Base-by-base conservation (phyloP, 2,113 vertebrate species). In the Pyrgilauda ruficollis region DNA sequence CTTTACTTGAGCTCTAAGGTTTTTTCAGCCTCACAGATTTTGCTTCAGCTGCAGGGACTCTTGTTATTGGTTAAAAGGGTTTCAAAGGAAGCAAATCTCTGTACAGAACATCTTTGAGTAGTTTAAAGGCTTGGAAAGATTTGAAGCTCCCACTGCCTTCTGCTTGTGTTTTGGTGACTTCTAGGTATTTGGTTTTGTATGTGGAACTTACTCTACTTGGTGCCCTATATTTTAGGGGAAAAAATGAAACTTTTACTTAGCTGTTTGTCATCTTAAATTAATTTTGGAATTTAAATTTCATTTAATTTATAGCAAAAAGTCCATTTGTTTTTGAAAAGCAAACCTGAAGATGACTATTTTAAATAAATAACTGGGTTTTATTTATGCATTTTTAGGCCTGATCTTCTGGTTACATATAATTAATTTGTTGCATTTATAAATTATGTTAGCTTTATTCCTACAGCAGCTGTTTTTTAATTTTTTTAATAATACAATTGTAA, bases 211-310 rank as follows among this genome's bases (percentile, higher is more conserved):
- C 0, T 63, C 23, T n/a, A 2, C 3, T 81, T 47, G 8, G 7
- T 47, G 2, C 23, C 86, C 16, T 59, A 1, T 64, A 19, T 87
- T 55, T 58, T 58, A 49, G 2, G 2, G 13, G 73, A 79, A 84
- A 56, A 4, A 0, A 4, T 0, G 0, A 14, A 55, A 27, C 7
- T 76, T 87, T 35, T 3, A 39, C 69, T 63, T 47, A 47, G 11
- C 10, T 55, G 1, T 68, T 81, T 62, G 15, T 47, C 4, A 10
- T 53, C 7, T 66, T 49, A 66, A 61, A 44, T 64, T 67, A 1
- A 50, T 53, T 82, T 33, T 52, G 23, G 7, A 64, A 53, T 31
- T 77, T 28, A 35, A 62, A 63, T 63, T 70, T 35, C 0, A 9
- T 62, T 74, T 82, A 27, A 15, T 68, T 37, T 44, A 26, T 43